Conservation (phyloP, 2,888 invertebrate species). For the Nasonovia ribisnigri region DNA sequence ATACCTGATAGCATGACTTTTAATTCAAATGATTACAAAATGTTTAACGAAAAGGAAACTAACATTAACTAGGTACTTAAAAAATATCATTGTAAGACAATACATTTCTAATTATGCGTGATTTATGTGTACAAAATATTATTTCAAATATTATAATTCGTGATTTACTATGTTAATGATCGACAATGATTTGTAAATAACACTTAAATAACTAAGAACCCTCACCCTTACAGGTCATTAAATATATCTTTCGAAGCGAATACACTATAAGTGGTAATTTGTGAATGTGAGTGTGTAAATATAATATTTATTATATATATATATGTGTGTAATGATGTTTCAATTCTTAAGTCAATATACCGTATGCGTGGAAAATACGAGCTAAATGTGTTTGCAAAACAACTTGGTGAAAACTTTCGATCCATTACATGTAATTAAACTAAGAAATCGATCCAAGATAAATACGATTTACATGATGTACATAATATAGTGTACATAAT, state of each 20-base stretch:
- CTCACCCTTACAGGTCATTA: not conserved
- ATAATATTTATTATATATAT: not conserved
- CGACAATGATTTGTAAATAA: not conserved
- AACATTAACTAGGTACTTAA: not conserved
- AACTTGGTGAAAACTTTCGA: conserved; percentile 36
- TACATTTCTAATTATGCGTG: not conserved
- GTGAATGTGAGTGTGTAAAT: not conserved
- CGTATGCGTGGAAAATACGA: not conserved
- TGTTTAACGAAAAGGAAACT: not conserved
- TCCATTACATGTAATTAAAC: conserved; percentile 23
- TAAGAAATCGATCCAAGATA: conserved; percentile 17
- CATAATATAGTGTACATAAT: not conserved
- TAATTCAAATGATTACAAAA: too few species aligned
- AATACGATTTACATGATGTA: not conserved
- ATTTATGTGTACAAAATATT: not conserved
- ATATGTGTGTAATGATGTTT: not conserved
- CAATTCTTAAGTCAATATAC: conserved; percentile 26
- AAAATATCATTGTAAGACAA: not conserved
- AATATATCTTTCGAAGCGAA: conserved; percentile 22
- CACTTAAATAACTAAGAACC: not conserved
- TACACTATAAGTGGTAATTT: not conserved
- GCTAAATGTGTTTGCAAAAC: conserved; percentile 16
- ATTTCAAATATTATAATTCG: not conserved
- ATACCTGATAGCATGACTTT: too few species aligned
- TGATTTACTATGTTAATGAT: too few species aligned